A percentile compares a stretch with the other conserved stretches of the same genome.
These are phyloP conservation scores for Bubalus kerabau DNA, from an alignment of 2,113 vertebrate genomes.

Conservation along the genomic window DNA sequence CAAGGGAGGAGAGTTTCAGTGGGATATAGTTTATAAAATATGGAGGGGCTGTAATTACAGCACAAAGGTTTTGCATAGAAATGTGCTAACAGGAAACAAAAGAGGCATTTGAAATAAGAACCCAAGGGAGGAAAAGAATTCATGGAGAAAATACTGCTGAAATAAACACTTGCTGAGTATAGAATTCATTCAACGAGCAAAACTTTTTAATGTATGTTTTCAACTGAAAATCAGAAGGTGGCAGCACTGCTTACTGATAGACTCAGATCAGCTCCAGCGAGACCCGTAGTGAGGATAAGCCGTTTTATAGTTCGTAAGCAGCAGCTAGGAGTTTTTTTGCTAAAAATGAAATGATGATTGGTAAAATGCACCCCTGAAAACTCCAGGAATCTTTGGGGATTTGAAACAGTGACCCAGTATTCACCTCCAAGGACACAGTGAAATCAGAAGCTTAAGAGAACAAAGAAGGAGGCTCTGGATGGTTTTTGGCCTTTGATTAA, in stretches of 20 bases:
- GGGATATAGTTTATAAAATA: not conserved
- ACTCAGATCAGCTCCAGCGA: not conserved
- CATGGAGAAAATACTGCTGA: not conserved
- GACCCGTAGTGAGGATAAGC: constrained; percentile 29
- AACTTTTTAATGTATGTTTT: constrained; percentile 33
- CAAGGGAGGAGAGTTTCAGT: not conserved
- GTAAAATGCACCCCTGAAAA: not conserved
- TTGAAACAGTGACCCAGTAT: not conserved
- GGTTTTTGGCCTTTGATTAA: not conserved
- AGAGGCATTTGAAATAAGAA: constrained; percentile 12
- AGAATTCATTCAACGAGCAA: not conserved
- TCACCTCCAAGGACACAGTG: not conserved
- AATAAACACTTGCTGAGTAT: constrained; percentile 20
- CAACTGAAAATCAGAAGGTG: constrained; percentile 77
- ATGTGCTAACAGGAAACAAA: constrained; percentile 2
- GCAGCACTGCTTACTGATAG: constrained; percentile 77
- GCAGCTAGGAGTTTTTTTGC: not conserved
- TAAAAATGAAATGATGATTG: not conserved
- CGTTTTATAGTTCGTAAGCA: constrained; percentile 38
- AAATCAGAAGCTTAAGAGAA: not conserved
- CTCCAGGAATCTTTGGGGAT: not conserved
- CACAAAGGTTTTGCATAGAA: constrained; percentile 5
- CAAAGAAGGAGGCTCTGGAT: not conserved
- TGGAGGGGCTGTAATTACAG: constrained; percentile 6
- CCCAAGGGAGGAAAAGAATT: not conserved